Percentiles rank a stretch among this genome's conserved stretches.
Evolutionary conservation across 2,888 invertebrate species (phyloP).

Genomic region (Yponomeuta sedellus): DNA sequence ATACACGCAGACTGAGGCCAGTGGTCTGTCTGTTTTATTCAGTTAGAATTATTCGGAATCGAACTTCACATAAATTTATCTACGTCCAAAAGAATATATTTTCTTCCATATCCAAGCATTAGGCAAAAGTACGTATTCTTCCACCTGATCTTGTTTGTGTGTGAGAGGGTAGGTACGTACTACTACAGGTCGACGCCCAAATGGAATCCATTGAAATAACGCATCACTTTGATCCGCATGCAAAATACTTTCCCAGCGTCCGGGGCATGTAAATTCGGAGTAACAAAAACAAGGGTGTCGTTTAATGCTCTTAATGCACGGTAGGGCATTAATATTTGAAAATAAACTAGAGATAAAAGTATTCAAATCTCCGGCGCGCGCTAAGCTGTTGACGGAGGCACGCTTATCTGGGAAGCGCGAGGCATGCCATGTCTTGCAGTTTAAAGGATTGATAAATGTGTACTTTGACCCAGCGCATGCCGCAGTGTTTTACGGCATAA

Average conservation of each 20-base stretch:
- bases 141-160: not conserved
- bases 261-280: slow-evolving; percentile 56
- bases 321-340: slow-evolving; percentile 71
- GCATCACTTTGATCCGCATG: slow-evolving; percentile 55
- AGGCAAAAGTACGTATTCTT: not conserved
- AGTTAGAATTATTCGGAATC: too few relatives aligned
- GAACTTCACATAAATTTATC: too few relatives aligned
- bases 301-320: slow-evolving; percentile 66
- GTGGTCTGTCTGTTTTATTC: too few relatives aligned
- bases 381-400: slow-evolving; percentile 32
- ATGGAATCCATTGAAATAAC: slow-evolving; percentile 32
- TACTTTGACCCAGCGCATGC: not conserved
- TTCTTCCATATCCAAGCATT: too few relatives aligned
- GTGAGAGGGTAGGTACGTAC: not conserved
- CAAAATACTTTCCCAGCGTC: slow-evolving; percentile 40
- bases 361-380: slow-evolving; percentile 47
- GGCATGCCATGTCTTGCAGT: slow-evolving; percentile 8
- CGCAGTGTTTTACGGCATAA: not conserved
- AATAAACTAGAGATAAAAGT: slow-evolving; percentile 65
- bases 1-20: too few relatives aligned
- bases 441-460: slow-evolving; percentile 10
- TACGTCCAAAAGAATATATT: too few relatives aligned
- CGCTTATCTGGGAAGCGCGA: slow-evolving; percentile 19
- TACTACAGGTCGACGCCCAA: not conserved
- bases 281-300: slow-evolving; percentile 65